Evolutionary conservation across 2,113 vertebrate genomes (phyloP).

Genomic region (Steatornis caripensis): DNA sequence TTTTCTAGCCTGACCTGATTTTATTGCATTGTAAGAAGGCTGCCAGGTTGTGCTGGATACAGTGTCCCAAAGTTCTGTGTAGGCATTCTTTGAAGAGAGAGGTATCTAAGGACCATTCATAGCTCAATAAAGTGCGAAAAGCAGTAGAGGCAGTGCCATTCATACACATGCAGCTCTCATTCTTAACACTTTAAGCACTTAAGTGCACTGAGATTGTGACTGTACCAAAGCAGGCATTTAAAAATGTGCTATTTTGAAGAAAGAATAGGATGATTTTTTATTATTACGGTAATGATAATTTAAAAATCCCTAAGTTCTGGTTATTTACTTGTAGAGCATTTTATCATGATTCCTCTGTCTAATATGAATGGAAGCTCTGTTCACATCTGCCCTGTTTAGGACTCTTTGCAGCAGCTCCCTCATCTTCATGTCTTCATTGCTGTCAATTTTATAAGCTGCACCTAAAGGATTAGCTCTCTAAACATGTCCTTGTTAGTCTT

Average conservation of each 20-base stretch:
- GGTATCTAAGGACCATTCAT: not conserved
- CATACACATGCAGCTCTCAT: not conserved
- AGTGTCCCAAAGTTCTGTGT: not conserved
- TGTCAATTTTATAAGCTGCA: not conserved
- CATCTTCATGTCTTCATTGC: not conserved
- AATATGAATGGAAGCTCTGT: not conserved
- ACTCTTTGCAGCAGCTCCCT: not conserved
- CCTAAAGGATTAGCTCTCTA: not conserved
- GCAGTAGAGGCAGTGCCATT: not conserved
- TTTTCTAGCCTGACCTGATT: not conserved
- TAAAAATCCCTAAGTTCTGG: not conserved
- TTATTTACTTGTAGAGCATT: not conserved
- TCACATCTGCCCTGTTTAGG: not conserved
- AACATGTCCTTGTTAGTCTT: not conserved
- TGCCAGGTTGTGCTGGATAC: not conserved
- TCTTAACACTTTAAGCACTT: not conserved
- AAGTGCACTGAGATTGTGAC: not conserved
- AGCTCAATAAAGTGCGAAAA: not conserved
- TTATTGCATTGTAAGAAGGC: not conserved
- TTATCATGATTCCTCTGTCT: not conserved
- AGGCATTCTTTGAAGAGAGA: not conserved
- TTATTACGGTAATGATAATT: not conserved
- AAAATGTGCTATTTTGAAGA: not conserved
- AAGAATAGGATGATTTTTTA: not conserved
- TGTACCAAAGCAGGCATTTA: not conserved